Conservation (phyloP, 2,888 invertebrate species). For the Pecten maximus region DNA sequence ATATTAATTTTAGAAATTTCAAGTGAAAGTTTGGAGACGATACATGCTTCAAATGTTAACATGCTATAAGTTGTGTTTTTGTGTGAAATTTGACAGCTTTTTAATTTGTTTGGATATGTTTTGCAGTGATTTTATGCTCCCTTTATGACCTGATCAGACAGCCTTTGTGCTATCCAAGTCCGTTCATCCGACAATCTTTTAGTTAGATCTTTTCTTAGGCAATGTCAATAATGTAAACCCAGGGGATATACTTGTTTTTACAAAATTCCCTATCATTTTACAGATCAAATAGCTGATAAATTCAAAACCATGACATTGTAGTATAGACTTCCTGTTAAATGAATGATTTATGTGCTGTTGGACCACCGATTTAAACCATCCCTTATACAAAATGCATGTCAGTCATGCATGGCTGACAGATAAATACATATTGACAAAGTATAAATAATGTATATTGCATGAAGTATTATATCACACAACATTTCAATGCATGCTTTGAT, state of each 20-base stretch:
- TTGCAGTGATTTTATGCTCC: background rate
- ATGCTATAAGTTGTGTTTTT: background rate
- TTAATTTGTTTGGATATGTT: background rate
- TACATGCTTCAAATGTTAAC: background rate
- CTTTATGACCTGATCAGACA: too few relatives aligned
- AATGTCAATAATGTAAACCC: too few relatives aligned
- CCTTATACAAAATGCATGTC: background rate
- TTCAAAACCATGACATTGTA: too few relatives aligned
- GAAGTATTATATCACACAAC: background rate
- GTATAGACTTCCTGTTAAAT: too few relatives aligned
- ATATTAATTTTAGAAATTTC: background rate
- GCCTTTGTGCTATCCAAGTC: too few relatives aligned
- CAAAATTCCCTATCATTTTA: too few relatives aligned
- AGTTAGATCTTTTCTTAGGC: too few relatives aligned
- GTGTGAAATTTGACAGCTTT: conserved; percentile 25
- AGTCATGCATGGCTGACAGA: background rate
- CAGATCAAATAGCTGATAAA: too few relatives aligned
- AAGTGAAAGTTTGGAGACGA: background rate
- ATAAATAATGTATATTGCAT: background rate
- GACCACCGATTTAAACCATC: too few relatives aligned
- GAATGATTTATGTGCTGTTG: too few relatives aligned
- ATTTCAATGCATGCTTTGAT: background rate
- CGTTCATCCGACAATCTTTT: too few relatives aligned
- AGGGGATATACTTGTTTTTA: too few relatives aligned
- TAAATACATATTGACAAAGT: background rate